Evolutionary conservation across 2,888 invertebrate genomes (phyloP), one percentile per base, ranked within the genome.

Genomic region (Eustalomyia histrio): DNA sequence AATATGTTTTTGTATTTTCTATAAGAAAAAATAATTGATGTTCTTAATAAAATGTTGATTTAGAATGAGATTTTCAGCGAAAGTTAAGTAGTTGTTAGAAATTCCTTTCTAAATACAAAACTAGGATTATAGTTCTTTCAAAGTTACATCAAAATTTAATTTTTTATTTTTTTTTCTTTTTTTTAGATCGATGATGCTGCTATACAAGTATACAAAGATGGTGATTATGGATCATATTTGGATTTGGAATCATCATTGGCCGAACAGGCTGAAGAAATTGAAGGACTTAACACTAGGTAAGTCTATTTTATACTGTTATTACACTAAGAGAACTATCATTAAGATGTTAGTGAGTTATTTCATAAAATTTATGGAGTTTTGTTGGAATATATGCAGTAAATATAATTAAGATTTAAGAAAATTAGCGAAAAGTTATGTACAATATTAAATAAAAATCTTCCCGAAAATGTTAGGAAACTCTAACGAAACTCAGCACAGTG

Each of bases 211-310:
- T 99, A 98, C 92, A 97, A 95, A 92, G 97, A 98, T 92, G 97
- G 98, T 80, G 99, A 99, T 92, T 98, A 97, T 91, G 98, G 98
- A 68, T 95, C 97, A 73, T 99, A 99, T 92, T 93, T 99, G 92
- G 99, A 99, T 92, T 93, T 98, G 91, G 99, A 99, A 90, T 96
- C 97, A 72, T 97, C 98, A 79, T 94, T 99, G 87, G 96, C 95
- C 86, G 99, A 99, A 91, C 99, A 99, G 90, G 95, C 96, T 84
- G 99, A 99, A 89, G 99, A 99, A 90, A 95, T 99, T 88, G 99
- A 99, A 91, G 97, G 97, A 84, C 95, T 99, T 88, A 95, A 96
- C 90, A 94, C 96, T 89, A 97, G 95, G 98, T 98, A 91, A 94
- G 95, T 82, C 5, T n/a, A 24, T 14, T 29, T 47, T 68, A 52